A percentile compares a stretch with the other conserved stretches of the same genome.
These are phyloP conservation scores for Nannoperca obscura DNA, from an alignment of 2,797 vertebrate genomes.

Conservation along the genomic window DNA sequence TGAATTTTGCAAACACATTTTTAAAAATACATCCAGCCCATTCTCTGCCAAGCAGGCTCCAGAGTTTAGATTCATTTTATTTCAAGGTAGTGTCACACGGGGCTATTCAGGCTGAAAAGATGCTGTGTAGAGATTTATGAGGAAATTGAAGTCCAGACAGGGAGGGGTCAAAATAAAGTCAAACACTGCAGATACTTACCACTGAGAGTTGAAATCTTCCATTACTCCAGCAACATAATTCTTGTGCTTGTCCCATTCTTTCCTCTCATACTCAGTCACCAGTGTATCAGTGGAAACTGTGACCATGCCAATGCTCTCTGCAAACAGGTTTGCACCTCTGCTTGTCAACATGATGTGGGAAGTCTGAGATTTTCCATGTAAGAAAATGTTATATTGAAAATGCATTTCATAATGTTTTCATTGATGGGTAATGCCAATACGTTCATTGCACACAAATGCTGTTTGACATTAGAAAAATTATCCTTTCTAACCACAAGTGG, in stretches of 20 bases:
- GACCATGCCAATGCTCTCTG: slow-evolving; percentile 78
- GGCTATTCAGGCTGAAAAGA: slow-evolving; percentile 4
- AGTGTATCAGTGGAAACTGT: slow-evolving; percentile 73
- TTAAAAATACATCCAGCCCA: neutral
- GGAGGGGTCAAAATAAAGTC: neutral
- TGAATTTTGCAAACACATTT: slow-evolving; percentile 1
- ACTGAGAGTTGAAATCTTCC: slow-evolving; percentile 79
- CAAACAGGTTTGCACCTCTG: slow-evolving; percentile 85
- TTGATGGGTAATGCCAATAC: neutral
- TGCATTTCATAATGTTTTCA: neutral
- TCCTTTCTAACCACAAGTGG: neutral
- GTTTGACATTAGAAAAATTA: neutral
- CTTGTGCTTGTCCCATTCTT: slow-evolving; percentile 81
- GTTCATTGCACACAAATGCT: neutral
- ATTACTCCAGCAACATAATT: slow-evolving; percentile 76
- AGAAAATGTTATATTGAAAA: slow-evolving; percentile 29
- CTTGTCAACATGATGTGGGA: slow-evolving; percentile 81
- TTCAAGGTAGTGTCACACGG: neutral
- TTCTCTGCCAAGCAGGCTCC: neutral
- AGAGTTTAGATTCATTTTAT: neutral
- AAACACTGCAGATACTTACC: slow-evolving; percentile 60
- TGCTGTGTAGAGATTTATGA: neutral
- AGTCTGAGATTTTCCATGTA: slow-evolving; percentile 73
- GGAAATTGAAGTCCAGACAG: neutral
- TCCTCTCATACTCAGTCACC: slow-evolving; percentile 79